A percentile compares a stretch with the other conserved stretches of the same genome.
These are phyloP conservation scores for Emydoidea blandingii DNA, from an alignment of 2,797 vertebrate species.

Conservation along the genomic window DNA sequence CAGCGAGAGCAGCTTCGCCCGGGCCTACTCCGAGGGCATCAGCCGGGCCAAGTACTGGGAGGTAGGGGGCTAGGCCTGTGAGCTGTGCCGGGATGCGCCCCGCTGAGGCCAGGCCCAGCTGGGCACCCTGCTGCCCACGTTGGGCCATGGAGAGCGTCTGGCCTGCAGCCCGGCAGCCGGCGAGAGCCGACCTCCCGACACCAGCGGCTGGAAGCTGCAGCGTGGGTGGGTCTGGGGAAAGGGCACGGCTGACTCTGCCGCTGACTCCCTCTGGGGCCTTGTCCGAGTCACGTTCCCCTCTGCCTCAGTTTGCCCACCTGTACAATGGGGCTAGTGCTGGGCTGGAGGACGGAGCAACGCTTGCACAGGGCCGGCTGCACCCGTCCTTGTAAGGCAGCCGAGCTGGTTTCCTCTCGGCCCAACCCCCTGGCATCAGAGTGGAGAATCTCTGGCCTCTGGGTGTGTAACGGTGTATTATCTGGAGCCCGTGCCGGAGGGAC, in stretches of 20 bases:
- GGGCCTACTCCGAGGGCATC: slow-evolving; percentile 93
- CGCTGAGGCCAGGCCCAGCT: too few relatives aligned
- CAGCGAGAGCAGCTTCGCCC: slow-evolving; percentile 95
- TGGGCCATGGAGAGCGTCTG: too few relatives aligned
- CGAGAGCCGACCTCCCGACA: neutral
- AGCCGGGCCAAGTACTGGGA: slow-evolving; percentile 97
- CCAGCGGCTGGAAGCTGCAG: too few relatives aligned
- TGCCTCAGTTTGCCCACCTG: neutral
- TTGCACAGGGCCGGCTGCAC: neutral
- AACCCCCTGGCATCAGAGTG: too few relatives aligned
- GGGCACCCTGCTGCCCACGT: too few relatives aligned
- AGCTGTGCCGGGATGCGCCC: too few relatives aligned
- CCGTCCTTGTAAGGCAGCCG: neutral
- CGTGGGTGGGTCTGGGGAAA: too few relatives aligned
- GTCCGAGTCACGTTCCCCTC: neutral
- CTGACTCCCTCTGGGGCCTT: neutral
- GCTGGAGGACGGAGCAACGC: neutral
- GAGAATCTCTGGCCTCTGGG: neutral
- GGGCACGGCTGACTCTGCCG: neutral
- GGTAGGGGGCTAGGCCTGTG: slow-evolving; percentile 78
- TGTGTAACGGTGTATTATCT: neutral
- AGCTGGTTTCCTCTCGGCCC: neutral
- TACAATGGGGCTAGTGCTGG: neutral
- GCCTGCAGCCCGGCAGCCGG: too few relatives aligned
- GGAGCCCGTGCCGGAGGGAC: neutral